Evolutionary conservation across 2,888 invertebrate genomes (phyloP).

Genomic region (Steinernema carpocapsae): DNA sequence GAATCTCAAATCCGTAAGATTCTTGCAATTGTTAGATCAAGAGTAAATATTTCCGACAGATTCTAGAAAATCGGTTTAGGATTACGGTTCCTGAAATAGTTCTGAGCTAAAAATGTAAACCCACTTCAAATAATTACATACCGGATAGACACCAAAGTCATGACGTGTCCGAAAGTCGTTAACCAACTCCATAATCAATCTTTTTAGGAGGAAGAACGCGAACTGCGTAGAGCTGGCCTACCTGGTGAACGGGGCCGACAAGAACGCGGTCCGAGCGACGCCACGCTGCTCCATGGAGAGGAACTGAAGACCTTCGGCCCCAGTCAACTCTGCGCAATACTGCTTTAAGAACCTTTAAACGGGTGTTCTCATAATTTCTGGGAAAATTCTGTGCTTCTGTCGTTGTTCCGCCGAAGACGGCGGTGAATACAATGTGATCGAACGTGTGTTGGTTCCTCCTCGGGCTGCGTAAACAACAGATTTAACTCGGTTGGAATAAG

Average conservation of each 20-base stretch:
- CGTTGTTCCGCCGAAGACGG: neutral
- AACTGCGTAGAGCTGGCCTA: slow-evolving; percentile 21
- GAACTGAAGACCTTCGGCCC: no score
- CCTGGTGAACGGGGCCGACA: slow-evolving; percentile 21
- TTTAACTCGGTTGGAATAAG: no score
- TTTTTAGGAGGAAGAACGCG: slow-evolving; percentile 5
- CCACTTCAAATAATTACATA: neutral
- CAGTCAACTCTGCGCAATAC: neutral
- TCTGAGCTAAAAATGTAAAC: no score
- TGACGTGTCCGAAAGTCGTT: neutral
- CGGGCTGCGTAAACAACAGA: neutral
- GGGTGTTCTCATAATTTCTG: slow-evolving; percentile 10
- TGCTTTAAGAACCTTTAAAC: slow-evolving; percentile 20
- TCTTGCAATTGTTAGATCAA: no score
- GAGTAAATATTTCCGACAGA: no score
- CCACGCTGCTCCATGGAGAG: neutral
- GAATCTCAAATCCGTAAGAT: no score
- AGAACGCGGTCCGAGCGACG: slow-evolving; percentile 3
- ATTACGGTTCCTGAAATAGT: no score
- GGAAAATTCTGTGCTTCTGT: neutral
- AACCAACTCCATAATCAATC: neutral
- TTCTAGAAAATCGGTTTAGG: no score
- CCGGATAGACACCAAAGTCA: neutral
- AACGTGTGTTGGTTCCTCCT: neutral
- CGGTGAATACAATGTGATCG: neutral